phyloP scores from a whole-genome alignment of 2,888 invertebrate species.

The Metopia argyrocephala region DNA sequence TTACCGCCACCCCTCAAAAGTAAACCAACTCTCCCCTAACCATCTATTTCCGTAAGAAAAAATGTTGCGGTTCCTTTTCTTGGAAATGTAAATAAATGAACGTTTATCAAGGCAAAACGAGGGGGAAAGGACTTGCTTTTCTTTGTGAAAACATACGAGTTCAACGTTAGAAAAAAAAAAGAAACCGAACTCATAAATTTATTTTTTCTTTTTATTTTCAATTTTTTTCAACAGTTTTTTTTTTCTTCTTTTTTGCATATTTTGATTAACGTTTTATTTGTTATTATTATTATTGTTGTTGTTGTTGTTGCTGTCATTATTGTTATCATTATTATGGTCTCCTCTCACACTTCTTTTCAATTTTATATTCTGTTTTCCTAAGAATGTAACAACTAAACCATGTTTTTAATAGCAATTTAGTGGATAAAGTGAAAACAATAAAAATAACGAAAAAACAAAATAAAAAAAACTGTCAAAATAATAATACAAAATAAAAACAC shows the following conservation, averaged over 20 bases:
- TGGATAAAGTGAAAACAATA: constrained; percentile 37
- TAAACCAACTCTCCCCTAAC: neutral
- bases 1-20: too few species aligned
- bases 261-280: constrained; percentile 20
- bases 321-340: constrained; percentile 41
- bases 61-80: constrained; percentile 49
- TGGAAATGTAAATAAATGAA: constrained; percentile 52
- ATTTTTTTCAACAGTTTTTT: neutral
- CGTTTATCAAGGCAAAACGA: constrained; percentile 37
- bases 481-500: constrained; percentile 29
- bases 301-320: constrained; percentile 28
- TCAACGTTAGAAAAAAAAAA: constrained; percentile 6
- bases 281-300: constrained; percentile 20
- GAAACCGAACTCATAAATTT: constrained; percentile 38
- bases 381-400: constrained; percentile 43
- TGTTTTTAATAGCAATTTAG: constrained; percentile 53
- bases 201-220: constrained; percentile 11
- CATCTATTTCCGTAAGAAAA: neutral
- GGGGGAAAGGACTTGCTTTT: constrained; percentile 13
- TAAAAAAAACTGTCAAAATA: constrained; percentile 30
- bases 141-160: neutral
- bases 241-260: neutral
- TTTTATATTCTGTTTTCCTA: neutral
- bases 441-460: neutral
- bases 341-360: neutral